Evolutionary conservation across 2,888 invertebrate species (phyloP), one percentile per base, ranked within the genome.

Genomic region (Sepioteuthis lessoniana): DNA sequence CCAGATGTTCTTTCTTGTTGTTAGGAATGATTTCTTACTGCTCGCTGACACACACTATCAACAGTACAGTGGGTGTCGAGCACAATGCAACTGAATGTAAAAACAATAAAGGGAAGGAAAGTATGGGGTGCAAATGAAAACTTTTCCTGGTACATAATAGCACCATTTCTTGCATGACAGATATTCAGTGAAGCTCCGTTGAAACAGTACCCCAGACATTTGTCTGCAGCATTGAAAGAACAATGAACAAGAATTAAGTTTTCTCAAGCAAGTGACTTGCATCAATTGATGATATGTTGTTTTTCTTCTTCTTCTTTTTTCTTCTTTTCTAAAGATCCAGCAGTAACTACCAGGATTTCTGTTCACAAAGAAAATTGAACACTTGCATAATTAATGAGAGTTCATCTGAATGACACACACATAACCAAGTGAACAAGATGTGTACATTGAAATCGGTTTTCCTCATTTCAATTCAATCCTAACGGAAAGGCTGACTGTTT

Each of bases 301-400:
- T n/a, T n/a, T n/a, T n/a, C n/a, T n/a, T n/a, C n/a, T n/a, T n/a
- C n/a, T n/a, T 76, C 25, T 76, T 76, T 35, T 31, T 60, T 60
- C 31, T 28, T 76, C n/a, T 76, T 76, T 76, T 76, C 76, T 76
- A 76, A 76, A n/a, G 76, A 76, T 76, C 76, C 76, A 76, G 76
- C 76, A 76, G 76, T 76, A n/a, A 76, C 76, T 76, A 76, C 76
- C 76, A 76, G 76, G 76, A 76, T n/a, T 76, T 76, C n/a, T n/a
- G 76, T 76, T 76, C 76, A 76, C 76, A n/a, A 76, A 76, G n/a
- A 76, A 76, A 76, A 76, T 35, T 76, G 76, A 76, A 76, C 76
- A 35, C 76, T 76, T 76, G 76, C n/a, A 76, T 76, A 35, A 76
- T n/a, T 35, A 76, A 76, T 76, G 76, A 76, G 76, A n/a, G n/a